Percentiles rank a stretch among this genome's conserved stretches.
Conservation (phyloP, 2,113 vertebrate genomes). For the Montifringilla adamsi region DNA sequence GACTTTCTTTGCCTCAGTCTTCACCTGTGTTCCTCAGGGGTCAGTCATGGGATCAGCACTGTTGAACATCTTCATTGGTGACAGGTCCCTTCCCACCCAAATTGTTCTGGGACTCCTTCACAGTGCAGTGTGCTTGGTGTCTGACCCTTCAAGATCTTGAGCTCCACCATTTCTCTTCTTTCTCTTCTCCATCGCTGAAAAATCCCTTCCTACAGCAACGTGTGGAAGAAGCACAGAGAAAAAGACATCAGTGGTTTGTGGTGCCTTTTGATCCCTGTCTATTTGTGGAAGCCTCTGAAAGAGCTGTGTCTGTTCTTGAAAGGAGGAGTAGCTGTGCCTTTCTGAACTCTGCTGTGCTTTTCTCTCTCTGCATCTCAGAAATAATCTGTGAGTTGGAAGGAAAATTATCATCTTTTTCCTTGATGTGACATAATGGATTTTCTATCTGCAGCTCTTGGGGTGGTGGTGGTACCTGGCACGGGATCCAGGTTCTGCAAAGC, state of each 20-base stretch:
- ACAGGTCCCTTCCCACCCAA: neutral
- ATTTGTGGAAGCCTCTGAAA: neutral
- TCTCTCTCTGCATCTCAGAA: neutral
- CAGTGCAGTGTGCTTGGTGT: fast-evolving
- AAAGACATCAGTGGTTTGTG: neutral
- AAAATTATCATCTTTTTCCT: neutral
- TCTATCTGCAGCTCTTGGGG: neutral
- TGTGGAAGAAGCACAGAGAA: neutral
- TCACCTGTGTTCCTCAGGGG: neutral
- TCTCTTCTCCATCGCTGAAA: neutral
- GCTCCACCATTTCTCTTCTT: neutral
- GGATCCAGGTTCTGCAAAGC: neutral
- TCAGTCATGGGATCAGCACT: neutral
- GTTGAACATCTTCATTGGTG: neutral
- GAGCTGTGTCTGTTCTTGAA: neutral
- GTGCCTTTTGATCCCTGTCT: neutral
- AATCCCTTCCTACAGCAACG: neutral
- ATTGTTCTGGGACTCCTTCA: neutral
- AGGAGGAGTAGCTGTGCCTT: neutral
- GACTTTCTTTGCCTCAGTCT: neutral
- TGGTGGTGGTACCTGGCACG: neutral
- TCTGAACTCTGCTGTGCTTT: neutral
- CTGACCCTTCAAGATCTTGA: neutral
- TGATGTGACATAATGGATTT: neutral
- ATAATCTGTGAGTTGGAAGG: neutral